Base-by-base conservation (phyloP, 1,140 invertebrate species). In the Habropoda laboriosa region DNA sequence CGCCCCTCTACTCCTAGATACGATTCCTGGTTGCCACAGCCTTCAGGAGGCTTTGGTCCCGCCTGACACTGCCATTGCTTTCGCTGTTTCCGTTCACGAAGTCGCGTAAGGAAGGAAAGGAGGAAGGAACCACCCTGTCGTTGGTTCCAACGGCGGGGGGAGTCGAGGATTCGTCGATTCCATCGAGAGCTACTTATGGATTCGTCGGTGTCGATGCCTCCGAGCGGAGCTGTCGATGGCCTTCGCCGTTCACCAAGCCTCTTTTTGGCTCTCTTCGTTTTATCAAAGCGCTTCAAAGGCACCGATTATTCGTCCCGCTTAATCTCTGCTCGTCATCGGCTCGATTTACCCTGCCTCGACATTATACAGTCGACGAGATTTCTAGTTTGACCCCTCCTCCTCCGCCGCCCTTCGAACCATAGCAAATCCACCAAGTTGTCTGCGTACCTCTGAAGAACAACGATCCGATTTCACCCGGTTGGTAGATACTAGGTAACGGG, bases 21-120 rank as follows among this genome's bases (percentile, higher is more conserved):
- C 45, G n/a, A 27, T 45, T 45, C 80, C 63, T 71, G 75, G 85
- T 79, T 84, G 76, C 79, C 80, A 79, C 82, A 82, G 21, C 40
- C 21, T 18, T 27, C 60, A 13, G n/a, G 40, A 42, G 24, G 45
- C 51, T 70, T 63, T 30, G 79, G 55, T 81, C 57, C 74, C 79
- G 74, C 79, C 79, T 81, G 74, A 76, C 73, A n/a, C n/a, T n/a
- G n/a, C n/a, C n/a, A n/a, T n/a, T 71, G 21, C 66, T 49, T 60
- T 40, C 61, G 75, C 79, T 80, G 77, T 77, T 77, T 77, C 75
- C 75, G 75, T 40, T 77, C n/a, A n/a, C n/a, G n/a, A n/a, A n/a
- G n/a, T n/a, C n/a, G n/a, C n/a, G n/a, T n/a, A n/a, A n/a, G n/a
- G n/a, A n/a, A n/a, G n/a, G n/a, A n/a, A n/a, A n/a, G n/a, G n/a